Evolutionary conservation across 2,888 invertebrate genomes (phyloP).

Genomic region (Hartigia nigra): DNA sequence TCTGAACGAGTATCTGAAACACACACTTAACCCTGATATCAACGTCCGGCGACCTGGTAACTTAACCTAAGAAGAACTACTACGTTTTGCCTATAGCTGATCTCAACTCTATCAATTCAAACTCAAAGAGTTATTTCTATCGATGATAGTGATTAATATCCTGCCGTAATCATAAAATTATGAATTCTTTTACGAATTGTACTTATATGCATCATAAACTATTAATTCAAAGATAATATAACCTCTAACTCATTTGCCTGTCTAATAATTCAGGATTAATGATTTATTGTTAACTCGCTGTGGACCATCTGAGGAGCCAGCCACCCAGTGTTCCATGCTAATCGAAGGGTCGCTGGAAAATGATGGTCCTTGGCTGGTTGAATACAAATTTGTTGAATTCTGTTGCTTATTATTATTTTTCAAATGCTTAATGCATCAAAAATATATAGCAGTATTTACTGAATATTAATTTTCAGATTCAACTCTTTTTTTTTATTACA

Average conservation of each 20-base stretch:
- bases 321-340: too few relatives aligned
- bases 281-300: too few relatives aligned
- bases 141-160: neutral
- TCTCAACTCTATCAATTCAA: neutral
- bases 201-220: neutral
- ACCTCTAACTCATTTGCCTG: neutral
- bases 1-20: constrained; percentile 85
- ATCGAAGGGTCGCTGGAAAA: too few relatives aligned
- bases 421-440: neutral
- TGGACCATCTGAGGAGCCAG: too few relatives aligned
- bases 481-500: constrained; percentile 13
- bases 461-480: constrained; percentile 11
- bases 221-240: neutral
- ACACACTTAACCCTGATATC: constrained; percentile 88
- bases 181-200: neutral
- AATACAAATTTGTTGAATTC: neutral
- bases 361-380: too few relatives aligned
- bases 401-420: neutral
- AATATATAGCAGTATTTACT: neutral
- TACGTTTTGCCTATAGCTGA: neutral
- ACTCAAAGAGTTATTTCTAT: neutral
- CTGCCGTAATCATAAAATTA: neutral
- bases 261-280: too few relatives aligned
- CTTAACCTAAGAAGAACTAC: constrained; percentile 36
- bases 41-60: constrained; percentile 86